Conservation (phyloP, 1,140 invertebrate species). For the Theocolax elegans region DNA sequence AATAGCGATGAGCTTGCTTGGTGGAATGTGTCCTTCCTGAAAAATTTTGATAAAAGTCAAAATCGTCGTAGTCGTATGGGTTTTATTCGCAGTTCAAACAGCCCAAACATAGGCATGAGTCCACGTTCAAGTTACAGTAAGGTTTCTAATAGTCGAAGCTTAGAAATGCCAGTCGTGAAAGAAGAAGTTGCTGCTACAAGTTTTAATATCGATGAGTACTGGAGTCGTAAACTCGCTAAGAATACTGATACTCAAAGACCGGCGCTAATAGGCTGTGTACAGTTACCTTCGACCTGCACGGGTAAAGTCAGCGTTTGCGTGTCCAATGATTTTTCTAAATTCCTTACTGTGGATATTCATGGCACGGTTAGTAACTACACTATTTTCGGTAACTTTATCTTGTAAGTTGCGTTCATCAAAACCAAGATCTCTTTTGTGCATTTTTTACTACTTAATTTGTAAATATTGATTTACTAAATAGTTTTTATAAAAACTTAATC, state of each 20-base stretch:
- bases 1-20: constrained; percentile 57
- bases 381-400: constrained; percentile 41
- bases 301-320: constrained; percentile 59
- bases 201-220: constrained; percentile 43
- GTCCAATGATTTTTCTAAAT: constrained; percentile 61
- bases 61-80: constrained; percentile 52
- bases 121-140: constrained; percentile 45
- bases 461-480: no score
- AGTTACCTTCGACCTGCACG: constrained; percentile 52
- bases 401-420: background rate
- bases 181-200: background rate
- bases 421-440: background rate
- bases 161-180: background rate
- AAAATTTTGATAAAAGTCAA: constrained; percentile 38
- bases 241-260: constrained; percentile 40
- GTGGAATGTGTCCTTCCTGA: constrained; percentile 57
- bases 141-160: constrained; percentile 3
- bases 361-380: constrained; percentile 59
- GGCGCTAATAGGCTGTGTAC: constrained; percentile 54
- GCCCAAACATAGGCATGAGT: constrained; percentile 44
- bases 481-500: no score
- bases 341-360: constrained; percentile 58
- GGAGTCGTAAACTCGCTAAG: constrained; percentile 53
- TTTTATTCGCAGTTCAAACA: constrained; percentile 52
- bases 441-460: no score